Evolutionary conservation across 2,113 vertebrate genomes (phyloP).

Genomic region (Menura novaehollandiae): DNA sequence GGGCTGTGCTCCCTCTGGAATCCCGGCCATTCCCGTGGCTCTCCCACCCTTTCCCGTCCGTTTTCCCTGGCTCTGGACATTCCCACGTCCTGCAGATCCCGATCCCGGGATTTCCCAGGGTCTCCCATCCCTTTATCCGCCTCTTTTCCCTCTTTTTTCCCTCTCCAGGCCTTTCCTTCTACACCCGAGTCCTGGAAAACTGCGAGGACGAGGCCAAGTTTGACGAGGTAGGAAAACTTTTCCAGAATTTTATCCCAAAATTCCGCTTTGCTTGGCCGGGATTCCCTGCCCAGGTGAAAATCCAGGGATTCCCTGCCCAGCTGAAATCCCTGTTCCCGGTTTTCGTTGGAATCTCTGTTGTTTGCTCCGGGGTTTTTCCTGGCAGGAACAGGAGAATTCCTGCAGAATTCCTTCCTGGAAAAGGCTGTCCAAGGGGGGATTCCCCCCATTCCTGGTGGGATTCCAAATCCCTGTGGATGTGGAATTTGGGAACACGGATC

Average conservation of each 20-base stretch:
- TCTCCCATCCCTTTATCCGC: not conserved
- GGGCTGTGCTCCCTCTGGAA: too few species aligned
- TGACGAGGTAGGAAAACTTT: not conserved
- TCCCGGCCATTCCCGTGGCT: too few species aligned
- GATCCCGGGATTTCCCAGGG: fast-evolving
- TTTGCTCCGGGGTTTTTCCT: not conserved
- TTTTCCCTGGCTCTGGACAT: too few species aligned
- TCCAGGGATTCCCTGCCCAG: fast-evolving
- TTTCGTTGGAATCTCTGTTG: fast-evolving
- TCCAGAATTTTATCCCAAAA: fast-evolving
- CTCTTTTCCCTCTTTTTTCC: not conserved
- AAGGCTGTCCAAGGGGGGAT: not conserved
- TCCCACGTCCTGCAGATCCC: not conserved
- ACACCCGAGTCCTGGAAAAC: not conserved
- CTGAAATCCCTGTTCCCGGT: not conserved
- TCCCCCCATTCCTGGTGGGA: not conserved
- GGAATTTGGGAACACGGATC: not conserved
- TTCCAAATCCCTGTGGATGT: not conserved
- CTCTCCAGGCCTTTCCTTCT: not conserved
- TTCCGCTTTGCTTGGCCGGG: not conserved
- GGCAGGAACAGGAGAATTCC: not conserved
- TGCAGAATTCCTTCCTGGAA: not conserved
- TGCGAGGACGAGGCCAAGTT: not conserved
- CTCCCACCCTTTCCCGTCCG: too few species aligned
- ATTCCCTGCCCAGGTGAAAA: not conserved